phyloP scores from a whole-genome alignment of 2,113 vertebrate species.

The Monopterus albus region DNA sequence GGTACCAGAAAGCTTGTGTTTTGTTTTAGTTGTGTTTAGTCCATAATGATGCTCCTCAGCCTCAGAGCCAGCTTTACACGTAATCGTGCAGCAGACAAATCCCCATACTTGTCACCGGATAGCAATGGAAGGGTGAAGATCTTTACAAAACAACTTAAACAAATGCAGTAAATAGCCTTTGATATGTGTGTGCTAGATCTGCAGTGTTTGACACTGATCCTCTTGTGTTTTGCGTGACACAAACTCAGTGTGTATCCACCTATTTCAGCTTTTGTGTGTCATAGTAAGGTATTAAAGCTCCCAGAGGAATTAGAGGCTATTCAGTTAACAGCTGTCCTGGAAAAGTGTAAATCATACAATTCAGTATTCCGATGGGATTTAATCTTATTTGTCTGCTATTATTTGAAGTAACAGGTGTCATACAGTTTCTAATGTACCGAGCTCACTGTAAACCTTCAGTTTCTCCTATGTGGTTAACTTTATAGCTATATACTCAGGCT shows the following conservation, averaged over 20 bases:
- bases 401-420: not conserved
- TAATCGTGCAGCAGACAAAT: conserved; percentile 52
- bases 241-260: conserved; percentile 16
- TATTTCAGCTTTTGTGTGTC: conserved; percentile 53
- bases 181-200: conserved; percentile 12
- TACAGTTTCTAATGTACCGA: rapidly evolving
- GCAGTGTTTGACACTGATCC: conserved; percentile 19
- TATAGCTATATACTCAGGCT: not conserved
- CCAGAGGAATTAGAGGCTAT: conserved; percentile 10
- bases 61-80: conserved; percentile 40
- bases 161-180: conserved; percentile 27
- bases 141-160: conserved; percentile 8
- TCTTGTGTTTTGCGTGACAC: conserved; percentile 5
- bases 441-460: not conserved
- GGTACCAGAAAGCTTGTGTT: conserved; percentile 72
- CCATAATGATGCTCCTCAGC: conserved; percentile 69
- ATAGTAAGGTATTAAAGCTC: conserved; percentile 16
- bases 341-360: not conserved
- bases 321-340: conserved; percentile 8
- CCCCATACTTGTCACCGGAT: conserved; percentile 36
- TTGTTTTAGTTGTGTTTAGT: conserved; percentile 64
- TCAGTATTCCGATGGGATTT: too few species aligned
- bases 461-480: not conserved
- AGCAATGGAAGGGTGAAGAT: conserved; percentile 13
- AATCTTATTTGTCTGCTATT: not conserved